Evolutionary conservation across 2,888 invertebrate species (phyloP).

Genomic region (Polyploca ridens): DNA sequence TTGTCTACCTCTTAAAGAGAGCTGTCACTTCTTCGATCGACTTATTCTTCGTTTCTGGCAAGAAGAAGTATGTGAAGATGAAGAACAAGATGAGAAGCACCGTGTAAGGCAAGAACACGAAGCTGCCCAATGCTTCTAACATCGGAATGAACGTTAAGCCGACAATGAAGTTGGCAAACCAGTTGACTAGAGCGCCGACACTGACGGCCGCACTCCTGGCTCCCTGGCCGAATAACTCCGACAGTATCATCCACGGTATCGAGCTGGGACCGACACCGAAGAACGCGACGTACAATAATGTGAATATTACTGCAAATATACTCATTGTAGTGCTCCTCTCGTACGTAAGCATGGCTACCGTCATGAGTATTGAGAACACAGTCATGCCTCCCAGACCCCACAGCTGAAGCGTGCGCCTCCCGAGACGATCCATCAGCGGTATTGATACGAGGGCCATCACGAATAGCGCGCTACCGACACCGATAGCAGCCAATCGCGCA

Average conservation of each 20-base stretch:
- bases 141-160: constrained; percentile 75
- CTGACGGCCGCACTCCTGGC: constrained; percentile 79
- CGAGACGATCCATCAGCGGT: constrained; percentile 89
- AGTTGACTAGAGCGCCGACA: constrained; percentile 78
- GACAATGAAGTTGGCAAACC: constrained; percentile 82
- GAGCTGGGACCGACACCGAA: constrained; percentile 82
- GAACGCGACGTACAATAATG: constrained; percentile 77
- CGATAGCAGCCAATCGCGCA: constrained; percentile 88
- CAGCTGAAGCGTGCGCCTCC: constrained; percentile 88
- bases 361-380: constrained; percentile 88
- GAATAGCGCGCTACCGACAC: constrained; percentile 89
- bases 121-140: constrained; percentile 64
- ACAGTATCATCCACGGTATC: constrained; percentile 82
- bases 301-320: constrained; percentile 77
- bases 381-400: constrained; percentile 90
- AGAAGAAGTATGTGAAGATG: constrained; percentile 73
- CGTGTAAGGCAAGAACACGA: constrained; percentile 78
- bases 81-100: constrained; percentile 74
- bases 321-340: constrained; percentile 73
- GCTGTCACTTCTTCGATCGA: constrained; percentile 80
- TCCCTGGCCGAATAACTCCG: constrained; percentile 79
- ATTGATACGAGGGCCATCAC: constrained; percentile 90
- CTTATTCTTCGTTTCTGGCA: constrained; percentile 81
- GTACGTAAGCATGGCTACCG: constrained; percentile 79
- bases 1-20: constrained; percentile 71